Evolutionary conservation across 2,797 vertebrate species (phyloP).

Genomic region (Rhinatrema bivittatum): DNA sequence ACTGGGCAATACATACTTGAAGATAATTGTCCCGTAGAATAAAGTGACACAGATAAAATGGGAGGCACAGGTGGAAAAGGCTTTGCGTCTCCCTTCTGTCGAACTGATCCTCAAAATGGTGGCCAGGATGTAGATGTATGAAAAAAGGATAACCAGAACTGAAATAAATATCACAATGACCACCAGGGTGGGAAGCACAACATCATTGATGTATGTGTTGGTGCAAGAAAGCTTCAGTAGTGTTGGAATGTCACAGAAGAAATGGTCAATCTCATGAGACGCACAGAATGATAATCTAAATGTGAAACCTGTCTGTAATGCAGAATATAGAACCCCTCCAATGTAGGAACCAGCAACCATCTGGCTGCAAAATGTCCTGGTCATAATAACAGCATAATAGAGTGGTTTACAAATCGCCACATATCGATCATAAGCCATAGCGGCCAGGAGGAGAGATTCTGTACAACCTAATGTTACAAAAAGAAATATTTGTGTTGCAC

Average conservation of each 20-base stretch:
- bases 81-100: no score
- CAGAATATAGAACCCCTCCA: neutral
- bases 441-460: neutral
- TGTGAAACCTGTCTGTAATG: neutral
- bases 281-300: neutral
- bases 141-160: neutral
- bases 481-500: conserved; percentile 4
- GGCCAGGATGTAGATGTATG: neutral
- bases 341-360: neutral
- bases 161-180: neutral
- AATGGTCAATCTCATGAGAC: neutral
- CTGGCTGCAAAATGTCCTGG: neutral
- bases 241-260: no score
- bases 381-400: neutral
- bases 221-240: conserved; percentile 7
- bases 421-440: conserved; percentile 8
- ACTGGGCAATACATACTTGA: conserved; percentile 26
- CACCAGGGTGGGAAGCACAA: conserved; percentile 3
- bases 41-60: no score
- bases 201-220: neutral
- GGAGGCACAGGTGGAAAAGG: no score
- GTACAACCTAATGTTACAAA: neutral
- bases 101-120: conserved; percentile 2
- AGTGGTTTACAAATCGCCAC: conserved; percentile 4
- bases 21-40: no score